These are phyloP conservation scores for Strigops habroptila DNA, from an alignment of 2,113 vertebrate species.

Conservation along the genomic window DNA sequence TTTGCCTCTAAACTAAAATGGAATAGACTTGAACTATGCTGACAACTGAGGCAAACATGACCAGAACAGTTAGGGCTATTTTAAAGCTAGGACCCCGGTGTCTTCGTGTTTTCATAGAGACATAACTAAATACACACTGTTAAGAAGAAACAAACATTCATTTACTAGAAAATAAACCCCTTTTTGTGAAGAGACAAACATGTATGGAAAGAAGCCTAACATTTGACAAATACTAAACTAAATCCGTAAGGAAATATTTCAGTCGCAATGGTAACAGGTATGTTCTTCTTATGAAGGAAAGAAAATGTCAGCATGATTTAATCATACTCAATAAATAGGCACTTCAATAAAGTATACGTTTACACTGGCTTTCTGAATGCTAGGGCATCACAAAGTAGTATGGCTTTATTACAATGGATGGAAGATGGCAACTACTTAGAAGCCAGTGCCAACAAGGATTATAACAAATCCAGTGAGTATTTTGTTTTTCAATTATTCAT, in stretches of 20 bases:
- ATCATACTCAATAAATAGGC: slow-evolving; percentile 62
- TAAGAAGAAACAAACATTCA: neutral
- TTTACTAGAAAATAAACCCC: slow-evolving; percentile 23
- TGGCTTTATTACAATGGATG: slow-evolving; percentile 77
- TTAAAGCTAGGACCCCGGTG: neutral
- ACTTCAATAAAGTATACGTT: slow-evolving; percentile 68
- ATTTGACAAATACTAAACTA: neutral
- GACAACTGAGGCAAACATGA: neutral
- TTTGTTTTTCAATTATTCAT: slow-evolving; percentile 88
- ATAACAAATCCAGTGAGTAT: slow-evolving; percentile 83
- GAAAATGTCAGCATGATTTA: neutral
- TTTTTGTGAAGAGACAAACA: neutral
- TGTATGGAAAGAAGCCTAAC: neutral
- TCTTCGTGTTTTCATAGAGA: neutral
- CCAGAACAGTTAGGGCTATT: neutral
- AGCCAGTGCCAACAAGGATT: slow-evolving; percentile 80
- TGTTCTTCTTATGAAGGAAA: neutral
- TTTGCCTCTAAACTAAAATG: slow-evolving; percentile 47
- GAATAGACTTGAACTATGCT: slow-evolving; percentile 8
- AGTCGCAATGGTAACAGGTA: slow-evolving; percentile 25
- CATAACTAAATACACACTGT: neutral
- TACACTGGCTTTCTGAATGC: slow-evolving; percentile 54
- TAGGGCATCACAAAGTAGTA: slow-evolving; percentile 61
- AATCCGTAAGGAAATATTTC: neutral
- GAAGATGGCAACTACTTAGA: slow-evolving; percentile 79